These are phyloP conservation scores for Neria commutata DNA, from an alignment of 2,888 invertebrate genomes.

Conservation along the genomic window DNA sequence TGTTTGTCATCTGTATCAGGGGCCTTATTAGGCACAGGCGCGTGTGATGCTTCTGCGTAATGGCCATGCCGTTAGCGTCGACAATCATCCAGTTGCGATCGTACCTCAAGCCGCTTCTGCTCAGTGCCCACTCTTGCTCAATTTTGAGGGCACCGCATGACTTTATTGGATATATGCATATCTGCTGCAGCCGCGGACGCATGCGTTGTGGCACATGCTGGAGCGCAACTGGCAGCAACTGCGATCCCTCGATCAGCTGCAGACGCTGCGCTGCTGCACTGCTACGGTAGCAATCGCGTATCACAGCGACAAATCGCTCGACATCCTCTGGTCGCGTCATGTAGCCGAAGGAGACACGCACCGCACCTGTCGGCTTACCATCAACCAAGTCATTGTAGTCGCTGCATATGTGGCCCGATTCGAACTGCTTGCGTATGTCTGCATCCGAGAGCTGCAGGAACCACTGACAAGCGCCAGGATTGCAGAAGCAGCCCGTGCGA, in stretches of 20 bases:
- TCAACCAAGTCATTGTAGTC: constrained; percentile 85
- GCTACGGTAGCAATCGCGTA: constrained; percentile 74
- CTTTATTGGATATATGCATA: constrained; percentile 87
- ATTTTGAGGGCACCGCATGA: constrained; percentile 85
- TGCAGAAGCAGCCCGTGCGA: constrained; percentile 95
- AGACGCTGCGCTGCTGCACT: constrained; percentile 39
- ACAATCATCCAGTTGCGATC: constrained; percentile 96
- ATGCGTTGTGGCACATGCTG: constrained; percentile 43
- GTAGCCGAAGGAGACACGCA: constrained; percentile 91
- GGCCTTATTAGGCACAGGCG: constrained; percentile 81
- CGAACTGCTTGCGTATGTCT: constrained; percentile 77
- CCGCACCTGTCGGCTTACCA: constrained; percentile 89
- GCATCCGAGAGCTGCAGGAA: constrained; percentile 73
- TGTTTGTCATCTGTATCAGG: too few species aligned
- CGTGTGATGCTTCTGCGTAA: constrained; percentile 87
- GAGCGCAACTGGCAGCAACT: constrained; percentile 44
- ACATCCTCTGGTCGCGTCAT: constrained; percentile 80
- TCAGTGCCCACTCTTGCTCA: constrained; percentile 72
- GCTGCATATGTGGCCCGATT: constrained; percentile 90
- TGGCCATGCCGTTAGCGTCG: constrained; percentile 76
- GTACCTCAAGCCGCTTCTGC: constrained; percentile 78
- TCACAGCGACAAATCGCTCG: constrained; percentile 74
- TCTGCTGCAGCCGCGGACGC: constrained; percentile 57
- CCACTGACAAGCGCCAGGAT: constrained; percentile 91
- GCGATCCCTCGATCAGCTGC: constrained; percentile 37